Evolutionary conservation across 2,888 invertebrate genomes (phyloP).

Genomic region (Priocnemis perturbator): DNA sequence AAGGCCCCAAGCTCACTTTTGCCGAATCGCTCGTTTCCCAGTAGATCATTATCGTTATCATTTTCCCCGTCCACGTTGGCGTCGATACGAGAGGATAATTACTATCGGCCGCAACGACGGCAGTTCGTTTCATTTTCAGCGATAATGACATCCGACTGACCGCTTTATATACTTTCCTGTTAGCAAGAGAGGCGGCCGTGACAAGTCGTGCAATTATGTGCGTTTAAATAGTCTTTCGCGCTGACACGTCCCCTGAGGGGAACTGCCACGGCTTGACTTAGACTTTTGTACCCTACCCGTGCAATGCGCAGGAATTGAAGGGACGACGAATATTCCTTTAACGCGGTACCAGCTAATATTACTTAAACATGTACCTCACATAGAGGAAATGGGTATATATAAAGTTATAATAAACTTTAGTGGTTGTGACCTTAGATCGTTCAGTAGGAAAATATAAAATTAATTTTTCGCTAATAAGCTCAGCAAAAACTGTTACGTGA

Average conservation of each 20-base stretch:
- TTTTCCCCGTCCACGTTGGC: too few relatives aligned
- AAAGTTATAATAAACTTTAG: too few relatives aligned
- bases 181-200: background rate
- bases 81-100: background rate
- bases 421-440: too few relatives aligned
- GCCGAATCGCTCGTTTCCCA: slow-evolving; percentile 12
- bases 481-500: too few relatives aligned
- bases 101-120: too few relatives aligned
- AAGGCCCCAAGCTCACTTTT: slow-evolving; percentile 25
- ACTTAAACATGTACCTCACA: too few relatives aligned
- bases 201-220: background rate
- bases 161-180: slow-evolving; percentile 4
- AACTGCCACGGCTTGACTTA: background rate
- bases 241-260: slow-evolving; percentile 1
- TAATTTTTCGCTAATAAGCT: too few relatives aligned
- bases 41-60: background rate
- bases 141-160: background rate
- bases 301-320: background rate
- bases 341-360: too few relatives aligned
- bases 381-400: too few relatives aligned
- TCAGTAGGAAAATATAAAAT: too few relatives aligned
- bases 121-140: background rate
- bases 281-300: slow-evolving; percentile 2
- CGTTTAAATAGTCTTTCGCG: slow-evolving; percentile 3
- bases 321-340: background rate